Conservation (phyloP, 2,797 vertebrate species). For the Coregonus ussuriensis region DNA sequence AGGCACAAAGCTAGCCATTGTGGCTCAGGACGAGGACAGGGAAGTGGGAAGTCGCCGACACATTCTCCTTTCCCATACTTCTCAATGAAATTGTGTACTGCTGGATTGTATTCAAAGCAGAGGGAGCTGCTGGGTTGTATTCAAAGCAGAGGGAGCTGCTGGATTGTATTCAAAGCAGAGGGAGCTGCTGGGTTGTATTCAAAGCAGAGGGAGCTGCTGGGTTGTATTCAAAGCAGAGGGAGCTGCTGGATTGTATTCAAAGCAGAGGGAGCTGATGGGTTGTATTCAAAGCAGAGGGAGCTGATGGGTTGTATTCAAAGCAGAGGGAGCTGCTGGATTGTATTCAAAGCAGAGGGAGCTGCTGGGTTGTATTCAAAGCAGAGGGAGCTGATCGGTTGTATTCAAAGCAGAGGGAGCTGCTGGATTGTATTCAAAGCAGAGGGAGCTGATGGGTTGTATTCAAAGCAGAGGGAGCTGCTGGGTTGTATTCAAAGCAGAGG, state of each 20-base stretch:
- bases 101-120: background rate
- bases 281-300: background rate
- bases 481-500: background rate
- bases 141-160: background rate
- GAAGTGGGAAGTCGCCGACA: conserved; percentile 52
- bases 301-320: background rate
- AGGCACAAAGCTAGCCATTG: conserved; percentile 67
- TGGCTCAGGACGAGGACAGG: conserved; percentile 44
- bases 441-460: background rate
- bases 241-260: background rate
- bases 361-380: background rate
- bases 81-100: conserved; percentile 56
- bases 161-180: background rate
- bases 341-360: background rate
- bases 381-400: background rate
- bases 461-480: background rate
- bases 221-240: background rate
- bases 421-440: background rate
- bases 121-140: background rate
- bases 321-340: background rate
- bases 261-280: background rate
- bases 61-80: conserved; percentile 77
- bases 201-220: background rate
- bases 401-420: background rate
- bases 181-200: background rate